Evolutionary conservation across 2,797 vertebrate species (phyloP).

Genomic region (Botia almorhae): DNA sequence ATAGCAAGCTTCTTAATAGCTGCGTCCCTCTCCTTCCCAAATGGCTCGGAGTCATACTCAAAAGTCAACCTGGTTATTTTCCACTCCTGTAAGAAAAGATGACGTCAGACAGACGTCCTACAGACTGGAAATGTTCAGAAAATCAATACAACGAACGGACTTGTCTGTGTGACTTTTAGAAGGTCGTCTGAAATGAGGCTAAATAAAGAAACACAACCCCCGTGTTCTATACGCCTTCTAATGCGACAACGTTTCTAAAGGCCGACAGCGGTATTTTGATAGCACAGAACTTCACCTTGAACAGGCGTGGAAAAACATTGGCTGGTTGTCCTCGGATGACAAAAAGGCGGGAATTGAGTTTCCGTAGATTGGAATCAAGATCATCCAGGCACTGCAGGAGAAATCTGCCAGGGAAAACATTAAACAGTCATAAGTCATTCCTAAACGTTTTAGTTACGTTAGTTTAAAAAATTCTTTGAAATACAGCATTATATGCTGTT

Average conservation of each 20-base stretch:
- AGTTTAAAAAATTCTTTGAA: too few species aligned
- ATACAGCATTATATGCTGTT: neutral
- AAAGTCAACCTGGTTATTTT: conserved; percentile 82
- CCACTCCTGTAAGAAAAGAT: conserved; percentile 73
- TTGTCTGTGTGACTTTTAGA: neutral
- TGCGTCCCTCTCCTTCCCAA: conserved; percentile 81
- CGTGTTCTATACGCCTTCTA: neutral
- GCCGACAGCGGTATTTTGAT: neutral
- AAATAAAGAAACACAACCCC: neutral
- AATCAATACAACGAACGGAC: neutral
- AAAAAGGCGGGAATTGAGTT: conserved; percentile 83
- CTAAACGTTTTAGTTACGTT: too few species aligned
- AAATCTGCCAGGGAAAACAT: conserved; percentile 68
- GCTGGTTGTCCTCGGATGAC: conserved; percentile 83
- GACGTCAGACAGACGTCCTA: neutral
- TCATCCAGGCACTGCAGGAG: conserved; percentile 83
- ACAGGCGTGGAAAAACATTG: conserved; percentile 82
- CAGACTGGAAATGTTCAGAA: neutral
- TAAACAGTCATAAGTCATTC: neutral
- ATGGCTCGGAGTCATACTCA: conserved; percentile 82
- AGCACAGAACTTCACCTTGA: conserved; percentile 70
- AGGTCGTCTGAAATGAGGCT: neutral
- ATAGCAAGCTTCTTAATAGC: conserved; percentile 83
- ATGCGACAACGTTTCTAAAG: neutral
- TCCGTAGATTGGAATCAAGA: conserved; percentile 78